A percentile compares a stretch with the other conserved stretches of the same genome.
These are phyloP conservation scores for Pardalotus punctatus DNA, from an alignment of 2,113 vertebrate species.

Conservation along the genomic window DNA sequence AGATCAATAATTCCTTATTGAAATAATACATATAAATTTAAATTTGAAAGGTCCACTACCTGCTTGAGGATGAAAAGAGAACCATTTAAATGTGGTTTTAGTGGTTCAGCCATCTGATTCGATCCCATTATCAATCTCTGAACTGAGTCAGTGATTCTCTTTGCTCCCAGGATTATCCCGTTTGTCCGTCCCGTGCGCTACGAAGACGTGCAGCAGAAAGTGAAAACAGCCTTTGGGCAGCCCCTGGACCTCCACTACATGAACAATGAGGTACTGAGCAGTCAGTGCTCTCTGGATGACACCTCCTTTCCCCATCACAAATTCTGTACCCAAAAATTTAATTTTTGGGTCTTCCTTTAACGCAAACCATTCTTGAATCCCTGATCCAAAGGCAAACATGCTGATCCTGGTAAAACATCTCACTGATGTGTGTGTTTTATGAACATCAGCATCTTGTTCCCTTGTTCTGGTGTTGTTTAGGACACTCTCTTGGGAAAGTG, in stretches of 20 bases:
- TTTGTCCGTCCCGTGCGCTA: slow-evolving; percentile 90
- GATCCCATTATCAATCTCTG: neutral
- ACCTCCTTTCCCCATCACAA: neutral
- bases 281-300: neutral
- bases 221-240: slow-evolving; percentile 89
- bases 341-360: neutral
- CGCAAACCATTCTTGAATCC: fast-evolving
- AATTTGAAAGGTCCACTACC: neutral
- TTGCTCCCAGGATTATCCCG: slow-evolving; percentile 82
- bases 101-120: neutral
- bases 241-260: slow-evolving; percentile 91
- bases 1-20: neutral
- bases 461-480: neutral
- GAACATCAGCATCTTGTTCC: neutral
- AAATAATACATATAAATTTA: neutral
- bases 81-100: neutral
- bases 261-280: slow-evolving; percentile 88
- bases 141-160: neutral
- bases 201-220: slow-evolving; percentile 92
- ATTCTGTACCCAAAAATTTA: neutral
- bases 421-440: neutral
- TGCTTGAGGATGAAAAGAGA: neutral
- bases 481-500: neutral
- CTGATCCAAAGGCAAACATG: neutral
- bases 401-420: neutral